phyloP scores from a whole-genome alignment of 1,140 invertebrate genomes.

The Leptopilina clavipes region DNA sequence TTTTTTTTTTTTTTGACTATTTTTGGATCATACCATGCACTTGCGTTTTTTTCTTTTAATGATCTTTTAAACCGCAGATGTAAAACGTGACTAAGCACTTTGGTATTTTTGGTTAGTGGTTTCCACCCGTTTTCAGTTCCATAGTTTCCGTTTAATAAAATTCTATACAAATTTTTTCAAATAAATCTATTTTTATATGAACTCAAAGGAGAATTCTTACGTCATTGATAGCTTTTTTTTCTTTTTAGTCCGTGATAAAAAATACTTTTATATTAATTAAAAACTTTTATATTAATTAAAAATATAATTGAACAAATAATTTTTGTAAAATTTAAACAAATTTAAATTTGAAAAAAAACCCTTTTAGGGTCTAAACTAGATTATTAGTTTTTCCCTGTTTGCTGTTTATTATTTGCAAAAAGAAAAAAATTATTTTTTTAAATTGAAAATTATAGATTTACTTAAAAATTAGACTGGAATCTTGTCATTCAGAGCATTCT shows the following conservation, averaged over 20 bases:
- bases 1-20: not conserved
- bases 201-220: not conserved
- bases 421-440: not conserved
- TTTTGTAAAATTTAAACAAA: too few species aligned
- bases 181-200: conserved; percentile 2
- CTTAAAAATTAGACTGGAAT: conserved; percentile 9
- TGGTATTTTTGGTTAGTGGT: conserved; percentile 37
- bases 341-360: too few species aligned
- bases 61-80: conserved; percentile 7
- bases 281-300: too few species aligned
- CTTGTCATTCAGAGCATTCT: conserved; percentile 1
- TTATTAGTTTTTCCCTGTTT: too few species aligned
- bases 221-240: not conserved
- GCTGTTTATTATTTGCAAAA: too few species aligned
- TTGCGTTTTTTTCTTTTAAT: not conserved
- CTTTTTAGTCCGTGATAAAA: not conserved
- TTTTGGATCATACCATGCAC: conserved; percentile 25
- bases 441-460: not conserved
- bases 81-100: conserved; percentile 37
- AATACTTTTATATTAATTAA: too few species aligned
- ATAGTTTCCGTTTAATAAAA: conserved; percentile 10
- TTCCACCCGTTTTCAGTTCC: conserved; percentile 1
- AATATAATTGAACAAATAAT: too few species aligned
- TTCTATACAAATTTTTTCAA: not conserved
- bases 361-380: too few species aligned